These are phyloP conservation scores for Pangasius djambal DNA, from an alignment of 2,797 vertebrate genomes.

Conservation along the genomic window DNA sequence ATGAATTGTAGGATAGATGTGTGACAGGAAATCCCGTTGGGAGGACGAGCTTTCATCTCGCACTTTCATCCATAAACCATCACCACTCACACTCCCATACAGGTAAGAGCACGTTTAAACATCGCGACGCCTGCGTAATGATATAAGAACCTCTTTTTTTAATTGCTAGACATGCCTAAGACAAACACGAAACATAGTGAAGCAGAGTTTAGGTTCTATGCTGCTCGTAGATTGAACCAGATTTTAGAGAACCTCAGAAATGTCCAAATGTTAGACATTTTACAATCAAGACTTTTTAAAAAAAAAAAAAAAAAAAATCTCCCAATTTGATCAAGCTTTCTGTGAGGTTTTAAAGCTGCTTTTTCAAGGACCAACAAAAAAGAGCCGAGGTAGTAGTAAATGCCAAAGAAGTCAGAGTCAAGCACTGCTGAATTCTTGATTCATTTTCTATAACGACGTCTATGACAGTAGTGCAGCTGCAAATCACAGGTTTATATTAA, in stretches of 20 bases:
- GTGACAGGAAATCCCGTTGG: background rate
- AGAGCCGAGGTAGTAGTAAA: background rate
- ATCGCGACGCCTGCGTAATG: background rate
- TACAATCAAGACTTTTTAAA: background rate
- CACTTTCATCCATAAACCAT: background rate
- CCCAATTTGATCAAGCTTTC: background rate
- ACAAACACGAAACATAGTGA: background rate
- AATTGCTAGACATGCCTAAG: background rate
- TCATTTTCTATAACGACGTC: background rate
- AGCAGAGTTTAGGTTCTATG: background rate
- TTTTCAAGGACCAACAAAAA: background rate
- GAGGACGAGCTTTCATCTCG: background rate
- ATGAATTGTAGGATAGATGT: constrained; percentile 2
- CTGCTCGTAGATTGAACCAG: background rate
- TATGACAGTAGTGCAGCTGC: background rate
- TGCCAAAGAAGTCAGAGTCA: background rate
- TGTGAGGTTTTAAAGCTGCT: background rate
- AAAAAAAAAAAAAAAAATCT: background rate
- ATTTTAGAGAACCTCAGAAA: background rate
- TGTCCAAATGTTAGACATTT: background rate
- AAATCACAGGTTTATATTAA: background rate
- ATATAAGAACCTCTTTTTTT: background rate
- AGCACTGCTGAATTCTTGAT: background rate
- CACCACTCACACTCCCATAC: background rate
- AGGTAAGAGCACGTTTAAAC: no score